A percentile compares a stretch with the other conserved stretches of the same genome.
Evolutionary conservation across 2,888 invertebrate species (phyloP).

Genomic region (Diaprepes abbreviatus): DNA sequence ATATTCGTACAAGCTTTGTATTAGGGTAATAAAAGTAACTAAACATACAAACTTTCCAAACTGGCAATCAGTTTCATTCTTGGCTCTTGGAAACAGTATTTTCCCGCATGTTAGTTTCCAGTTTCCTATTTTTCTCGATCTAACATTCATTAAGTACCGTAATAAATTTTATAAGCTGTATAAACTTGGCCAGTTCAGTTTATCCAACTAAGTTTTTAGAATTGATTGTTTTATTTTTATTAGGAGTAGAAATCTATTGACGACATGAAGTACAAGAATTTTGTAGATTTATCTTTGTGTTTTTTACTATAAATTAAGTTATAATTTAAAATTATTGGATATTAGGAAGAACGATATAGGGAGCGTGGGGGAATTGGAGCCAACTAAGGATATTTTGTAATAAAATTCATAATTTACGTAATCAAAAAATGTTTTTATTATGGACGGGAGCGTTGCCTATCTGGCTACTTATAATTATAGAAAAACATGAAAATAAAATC

Average conservation of each 20-base stretch:
- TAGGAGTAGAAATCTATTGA: background rate
- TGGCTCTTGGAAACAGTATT: conserved; percentile 11
- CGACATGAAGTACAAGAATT: background rate
- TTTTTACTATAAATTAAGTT: too few species aligned
- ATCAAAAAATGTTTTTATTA: too few species aligned
- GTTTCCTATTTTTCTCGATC: conserved; percentile 8
- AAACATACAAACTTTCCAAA: background rate
- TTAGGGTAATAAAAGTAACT: background rate
- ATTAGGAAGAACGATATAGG: too few species aligned
- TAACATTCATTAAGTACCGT: conserved; percentile 28
- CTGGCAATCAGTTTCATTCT: background rate
- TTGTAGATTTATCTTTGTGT: too few species aligned
- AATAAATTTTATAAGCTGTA: conserved; percentile 27
- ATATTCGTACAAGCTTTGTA: too few species aligned
- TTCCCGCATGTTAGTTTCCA: conserved; percentile 9
- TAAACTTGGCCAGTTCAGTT: conserved; percentile 28
- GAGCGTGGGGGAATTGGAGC: too few species aligned
- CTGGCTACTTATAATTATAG: too few species aligned
- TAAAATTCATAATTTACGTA: too few species aligned
- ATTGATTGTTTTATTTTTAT: conserved; percentile 19
- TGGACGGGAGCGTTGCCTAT: too few species aligned
- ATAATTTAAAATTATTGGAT: too few species aligned
- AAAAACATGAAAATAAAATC: too few species aligned
- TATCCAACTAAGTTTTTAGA: conserved; percentile 26
- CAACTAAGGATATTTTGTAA: too few species aligned